phyloP scores from a whole-genome alignment of 2,888 invertebrate species.

The Sthenelais limicola region DNA sequence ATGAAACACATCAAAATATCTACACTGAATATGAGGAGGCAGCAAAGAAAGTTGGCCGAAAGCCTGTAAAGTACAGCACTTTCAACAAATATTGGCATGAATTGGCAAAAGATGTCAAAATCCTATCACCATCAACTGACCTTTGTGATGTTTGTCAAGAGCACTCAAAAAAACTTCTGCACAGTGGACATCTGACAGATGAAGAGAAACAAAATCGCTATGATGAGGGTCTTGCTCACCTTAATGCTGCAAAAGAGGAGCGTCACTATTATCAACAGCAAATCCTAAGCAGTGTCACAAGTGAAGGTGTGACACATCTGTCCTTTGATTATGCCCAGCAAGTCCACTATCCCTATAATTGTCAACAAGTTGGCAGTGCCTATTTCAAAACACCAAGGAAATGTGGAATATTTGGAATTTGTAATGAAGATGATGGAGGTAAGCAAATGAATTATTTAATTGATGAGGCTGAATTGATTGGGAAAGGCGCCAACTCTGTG shows the following conservation, averaged over 20 bases:
- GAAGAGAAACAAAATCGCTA: neutral
- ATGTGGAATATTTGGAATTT: neutral
- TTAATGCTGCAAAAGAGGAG: neutral
- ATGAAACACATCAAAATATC: neutral
- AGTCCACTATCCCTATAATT: no score
- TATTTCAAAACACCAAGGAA: conserved; percentile 1
- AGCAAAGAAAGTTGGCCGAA: neutral
- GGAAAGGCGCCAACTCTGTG: neutral
- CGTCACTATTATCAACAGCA: neutral
- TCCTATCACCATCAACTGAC: neutral
- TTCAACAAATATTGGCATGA: neutral
- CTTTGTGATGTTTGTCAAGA: neutral
- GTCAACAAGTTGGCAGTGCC: neutral
- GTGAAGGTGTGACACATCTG: neutral
- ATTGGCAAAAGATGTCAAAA: neutral
- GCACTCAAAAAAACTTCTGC: neutral
- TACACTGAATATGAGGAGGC: neutral
- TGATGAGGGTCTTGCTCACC: neutral
- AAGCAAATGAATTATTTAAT: neutral
- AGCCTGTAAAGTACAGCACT: neutral
- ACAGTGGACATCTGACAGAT: neutral
- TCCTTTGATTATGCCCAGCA: neutral
- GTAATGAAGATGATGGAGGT: neutral
- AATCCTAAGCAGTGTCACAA: neutral
- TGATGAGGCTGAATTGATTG: neutral